Conservation (phyloP, 2,797 vertebrate species). For the Coracias cyanogaster region DNA sequence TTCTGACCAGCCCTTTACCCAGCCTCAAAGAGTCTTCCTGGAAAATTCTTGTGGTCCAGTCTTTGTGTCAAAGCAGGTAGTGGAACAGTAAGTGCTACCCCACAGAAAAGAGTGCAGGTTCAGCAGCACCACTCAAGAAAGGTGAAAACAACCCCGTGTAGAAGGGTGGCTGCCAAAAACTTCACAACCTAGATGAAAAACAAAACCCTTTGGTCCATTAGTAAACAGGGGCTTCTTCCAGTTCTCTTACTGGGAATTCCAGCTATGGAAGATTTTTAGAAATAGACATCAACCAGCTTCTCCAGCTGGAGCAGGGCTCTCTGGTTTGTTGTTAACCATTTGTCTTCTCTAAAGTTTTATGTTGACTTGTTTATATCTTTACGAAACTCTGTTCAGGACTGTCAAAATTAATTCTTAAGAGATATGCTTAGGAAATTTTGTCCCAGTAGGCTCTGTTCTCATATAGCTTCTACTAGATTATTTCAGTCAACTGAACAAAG, state of each 20-base stretch:
- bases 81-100: neutral
- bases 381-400: neutral
- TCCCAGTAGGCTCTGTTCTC: slow-evolving; percentile 40
- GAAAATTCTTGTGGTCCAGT: neutral
- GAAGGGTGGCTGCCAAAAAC: neutral
- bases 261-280: neutral
- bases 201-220: neutral
- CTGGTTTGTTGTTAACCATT: neutral
- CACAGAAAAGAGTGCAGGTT: neutral
- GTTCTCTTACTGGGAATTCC: neutral
- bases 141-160: neutral
- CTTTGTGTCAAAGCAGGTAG: neutral
- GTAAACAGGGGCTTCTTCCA: neutral
- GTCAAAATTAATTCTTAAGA: slow-evolving; percentile 55
- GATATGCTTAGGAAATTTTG: slow-evolving; percentile 26
- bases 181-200: neutral
- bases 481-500: slow-evolving; percentile 61
- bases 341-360: neutral
- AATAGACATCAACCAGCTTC: neutral
- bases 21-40: neutral
- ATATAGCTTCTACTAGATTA: slow-evolving; percentile 53
- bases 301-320: neutral
- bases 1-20: neutral
- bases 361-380: neutral
- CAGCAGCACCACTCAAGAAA: neutral